Conservation (phyloP, 2,888 invertebrate genomes). For the Ormyrus nitidulus region DNA sequence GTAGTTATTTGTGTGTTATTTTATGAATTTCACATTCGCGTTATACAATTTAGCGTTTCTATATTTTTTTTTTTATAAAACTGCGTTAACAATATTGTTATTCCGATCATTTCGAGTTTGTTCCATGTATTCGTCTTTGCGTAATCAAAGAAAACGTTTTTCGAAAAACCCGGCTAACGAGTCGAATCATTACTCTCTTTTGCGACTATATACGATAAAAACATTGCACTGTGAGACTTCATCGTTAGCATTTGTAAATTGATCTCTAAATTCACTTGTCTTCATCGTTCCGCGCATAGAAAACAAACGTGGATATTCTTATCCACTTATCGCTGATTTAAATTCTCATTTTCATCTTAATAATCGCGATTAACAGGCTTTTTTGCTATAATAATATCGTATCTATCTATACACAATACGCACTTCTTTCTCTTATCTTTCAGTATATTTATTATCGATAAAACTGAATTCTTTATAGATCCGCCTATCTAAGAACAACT, state of each 20-base stretch:
- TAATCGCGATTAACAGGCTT: conserved; percentile 37
- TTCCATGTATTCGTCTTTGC: conserved; percentile 17
- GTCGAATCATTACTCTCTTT: conserved; percentile 15
- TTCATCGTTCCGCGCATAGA: conserved; percentile 16
- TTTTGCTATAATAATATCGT: conserved; percentile 35
- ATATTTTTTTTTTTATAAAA: conserved; percentile 44
- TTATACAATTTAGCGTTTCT: conserved; percentile 21
- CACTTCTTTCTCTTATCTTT: conserved; percentile 33
- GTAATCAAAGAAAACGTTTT: conserved; percentile 21
- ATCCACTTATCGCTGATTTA: conserved; percentile 10
- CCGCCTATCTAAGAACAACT: conserved; percentile 63
- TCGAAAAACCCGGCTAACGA: conserved; percentile 15
- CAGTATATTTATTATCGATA: conserved; percentile 38
- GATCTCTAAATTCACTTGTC: conserved; percentile 38
- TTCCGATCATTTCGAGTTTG: conserved; percentile 30
- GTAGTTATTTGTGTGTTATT: conserved; percentile 28
- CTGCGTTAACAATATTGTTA: conserved; percentile 50
- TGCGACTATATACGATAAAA: conserved; percentile 37
- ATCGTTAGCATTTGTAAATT: conserved; percentile 40
- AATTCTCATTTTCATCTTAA: conserved; percentile 8
- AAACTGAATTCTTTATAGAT: conserved; percentile 37
- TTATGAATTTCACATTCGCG: conserved; percentile 16
- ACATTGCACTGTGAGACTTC: conserved; percentile 32
- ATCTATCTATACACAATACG: conserved; percentile 48
- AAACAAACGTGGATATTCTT: conserved; percentile 28